Evolutionary conservation across 1,140 invertebrate genomes (phyloP), one percentile per base, ranked within the genome.

Genomic region (Musca domestica): DNA sequence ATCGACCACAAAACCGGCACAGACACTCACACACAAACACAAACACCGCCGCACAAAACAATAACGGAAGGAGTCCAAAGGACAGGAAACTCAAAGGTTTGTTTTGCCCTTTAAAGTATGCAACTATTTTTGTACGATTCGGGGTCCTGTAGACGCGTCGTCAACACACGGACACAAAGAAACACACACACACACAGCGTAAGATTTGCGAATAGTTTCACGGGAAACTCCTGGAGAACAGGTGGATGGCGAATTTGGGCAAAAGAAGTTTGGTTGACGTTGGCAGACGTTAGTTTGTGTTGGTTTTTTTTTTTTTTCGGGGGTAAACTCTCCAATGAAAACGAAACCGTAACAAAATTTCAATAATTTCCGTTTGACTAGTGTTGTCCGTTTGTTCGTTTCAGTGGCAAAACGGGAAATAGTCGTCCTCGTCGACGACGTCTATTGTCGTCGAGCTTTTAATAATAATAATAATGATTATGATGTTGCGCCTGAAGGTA

Each of bases 351-450:
- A 77, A 58, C 54, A 61, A 61, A 77, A 48, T 77, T 77, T 77
- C 76, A 74, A 76, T 76, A 77, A 78, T 78, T 78, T 78, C 76
- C 76, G 76, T 74, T 76, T 69, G 74, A 76, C 72, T 74, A 74
- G n/a, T n/a, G n/a, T n/a, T 71, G 71, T 74, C 69, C 71, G 61
- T 46, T 64, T n/a, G n/a, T n/a, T n/a, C n/a, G 27, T 30, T 30
- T 3, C 27, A 30, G 3, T 30, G 27, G 27, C 9, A 30, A 30
- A 30, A 4, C 61, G 30, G 25, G 12, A 46, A 47, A 19, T 64
- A 64, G 30, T 34, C 61, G 30, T 46, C 61, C n/a, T n/a, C n/a
- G n/a, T n/a, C 61, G 61, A 23, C 47, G 61, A 23, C 47, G 19
- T 65, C 47, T 49, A 23, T 65, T 65, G 64, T 65, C 47, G 64